Conservation (phyloP, 1,140 invertebrate genomes). For the Kradibia gibbosae region DNA sequence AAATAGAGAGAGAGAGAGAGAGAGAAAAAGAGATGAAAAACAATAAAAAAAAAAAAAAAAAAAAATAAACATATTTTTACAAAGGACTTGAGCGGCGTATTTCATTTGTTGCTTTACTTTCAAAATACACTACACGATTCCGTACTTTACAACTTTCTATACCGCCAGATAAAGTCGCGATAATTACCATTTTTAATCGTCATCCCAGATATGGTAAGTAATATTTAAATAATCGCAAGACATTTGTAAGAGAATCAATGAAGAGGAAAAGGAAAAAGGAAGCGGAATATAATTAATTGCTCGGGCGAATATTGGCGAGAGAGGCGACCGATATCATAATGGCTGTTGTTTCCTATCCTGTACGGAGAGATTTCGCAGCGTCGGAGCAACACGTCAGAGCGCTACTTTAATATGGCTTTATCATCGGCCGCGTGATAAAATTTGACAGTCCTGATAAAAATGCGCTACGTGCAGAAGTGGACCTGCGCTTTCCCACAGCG, state of each 20-base stretch:
- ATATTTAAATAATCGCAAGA: constrained; percentile 11
- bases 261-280: background rate
- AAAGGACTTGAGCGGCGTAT: background rate
- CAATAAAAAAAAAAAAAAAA: no score
- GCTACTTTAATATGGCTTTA: constrained; percentile 4
- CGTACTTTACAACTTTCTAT: constrained; percentile 18
- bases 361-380: background rate
- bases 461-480: background rate
- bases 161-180: background rate
- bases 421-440: background rate
- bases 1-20: no score
- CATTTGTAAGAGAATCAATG: background rate
- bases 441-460: background rate
- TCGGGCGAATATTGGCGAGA: background rate
- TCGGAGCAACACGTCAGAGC: background rate
- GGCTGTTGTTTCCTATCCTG: background rate
- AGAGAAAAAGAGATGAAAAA: no score
- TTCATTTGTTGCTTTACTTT: background rate
- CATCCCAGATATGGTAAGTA: background rate
- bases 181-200: constrained; percentile 18
- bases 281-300: no score
- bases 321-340: background rate
- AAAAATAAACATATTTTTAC: background rate
- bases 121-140: constrained; percentile 2
- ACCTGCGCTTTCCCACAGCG: background rate